Conservation (phyloP, 2,797 vertebrate species). For the Phoeniculus purpureus region DNA sequence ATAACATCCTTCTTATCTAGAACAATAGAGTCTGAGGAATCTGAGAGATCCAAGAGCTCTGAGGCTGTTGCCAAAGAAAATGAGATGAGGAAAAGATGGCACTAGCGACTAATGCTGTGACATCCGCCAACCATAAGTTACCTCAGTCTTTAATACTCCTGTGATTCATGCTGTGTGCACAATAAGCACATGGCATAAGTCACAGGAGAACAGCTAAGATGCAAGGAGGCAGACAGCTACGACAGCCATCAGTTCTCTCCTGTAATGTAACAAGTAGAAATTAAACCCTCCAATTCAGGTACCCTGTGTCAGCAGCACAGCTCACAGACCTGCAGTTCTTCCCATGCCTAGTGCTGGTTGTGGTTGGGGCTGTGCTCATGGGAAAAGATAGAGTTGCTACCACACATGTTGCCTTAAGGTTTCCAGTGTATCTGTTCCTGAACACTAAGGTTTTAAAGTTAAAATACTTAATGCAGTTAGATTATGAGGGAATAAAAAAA, state of each 20-base stretch:
- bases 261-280: background rate
- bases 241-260: background rate
- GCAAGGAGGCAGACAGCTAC: background rate
- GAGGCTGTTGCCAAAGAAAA: background rate
- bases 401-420: background rate
- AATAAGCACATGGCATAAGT: background rate
- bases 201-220: background rate
- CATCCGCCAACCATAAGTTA: background rate
- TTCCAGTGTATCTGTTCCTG: background rate
- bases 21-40: background rate
- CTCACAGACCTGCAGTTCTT: background rate
- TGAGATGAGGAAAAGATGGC: background rate
- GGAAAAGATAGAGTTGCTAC: background rate
- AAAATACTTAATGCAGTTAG: background rate
- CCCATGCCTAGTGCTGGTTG: background rate
- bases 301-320: background rate
- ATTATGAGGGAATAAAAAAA: background rate
- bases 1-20: background rate
- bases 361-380: background rate
- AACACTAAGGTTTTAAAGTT: background rate
- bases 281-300: background rate
- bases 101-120: background rate
- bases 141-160: background rate
- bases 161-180: background rate
- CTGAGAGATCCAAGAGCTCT: background rate